phyloP scores from a whole-genome alignment of 92 coral and sea anemone genomes.

The Diadumene lineata region DNA sequence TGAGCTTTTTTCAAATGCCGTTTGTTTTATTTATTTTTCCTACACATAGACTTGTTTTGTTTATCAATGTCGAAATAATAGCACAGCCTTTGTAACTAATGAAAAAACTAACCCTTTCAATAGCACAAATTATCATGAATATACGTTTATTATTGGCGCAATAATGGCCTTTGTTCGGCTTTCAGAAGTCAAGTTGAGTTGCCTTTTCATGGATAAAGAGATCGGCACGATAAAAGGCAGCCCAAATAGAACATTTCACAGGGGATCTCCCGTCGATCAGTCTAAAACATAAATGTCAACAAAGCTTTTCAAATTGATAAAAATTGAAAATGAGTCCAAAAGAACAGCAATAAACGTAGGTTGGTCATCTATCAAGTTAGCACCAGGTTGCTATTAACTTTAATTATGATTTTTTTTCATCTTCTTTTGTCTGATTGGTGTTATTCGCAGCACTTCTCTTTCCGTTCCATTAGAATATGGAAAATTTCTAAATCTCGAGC shows the following conservation, averaged over 20 bases:
- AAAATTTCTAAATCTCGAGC: slow-evolving; percentile 30
- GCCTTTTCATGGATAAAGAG: slow-evolving; percentile 48
- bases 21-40: slow-evolving; percentile 41
- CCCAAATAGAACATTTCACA: slow-evolving; percentile 44
- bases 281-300: slow-evolving; percentile 36
- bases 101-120: slow-evolving; percentile 75
- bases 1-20: background rate
- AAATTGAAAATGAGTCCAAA: slow-evolving; percentile 38
- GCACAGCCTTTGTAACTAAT: slow-evolving; percentile 59
- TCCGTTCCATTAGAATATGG: slow-evolving; percentile 27
- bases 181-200: slow-evolving; percentile 58
- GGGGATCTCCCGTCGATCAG: slow-evolving; percentile 46
- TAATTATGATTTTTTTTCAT: slow-evolving; percentile 30
- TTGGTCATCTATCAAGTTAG: slow-evolving; percentile 12
- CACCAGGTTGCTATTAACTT: slow-evolving; percentile 25
- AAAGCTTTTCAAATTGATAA: slow-evolving; percentile 30
- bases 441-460: slow-evolving; percentile 25
- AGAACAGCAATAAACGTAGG: slow-evolving; percentile 48
- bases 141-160: slow-evolving; percentile 54
- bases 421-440: slow-evolving; percentile 15
- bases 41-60: slow-evolving; percentile 68
- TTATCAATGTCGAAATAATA: slow-evolving; percentile 55
- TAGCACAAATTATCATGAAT: slow-evolving; percentile 81
- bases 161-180: slow-evolving; percentile 62
- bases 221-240: slow-evolving; percentile 73